These are phyloP conservation scores for Pristionchus arcanus DNA, from an alignment of 2,888 invertebrate genomes.

Conservation along the genomic window DNA sequence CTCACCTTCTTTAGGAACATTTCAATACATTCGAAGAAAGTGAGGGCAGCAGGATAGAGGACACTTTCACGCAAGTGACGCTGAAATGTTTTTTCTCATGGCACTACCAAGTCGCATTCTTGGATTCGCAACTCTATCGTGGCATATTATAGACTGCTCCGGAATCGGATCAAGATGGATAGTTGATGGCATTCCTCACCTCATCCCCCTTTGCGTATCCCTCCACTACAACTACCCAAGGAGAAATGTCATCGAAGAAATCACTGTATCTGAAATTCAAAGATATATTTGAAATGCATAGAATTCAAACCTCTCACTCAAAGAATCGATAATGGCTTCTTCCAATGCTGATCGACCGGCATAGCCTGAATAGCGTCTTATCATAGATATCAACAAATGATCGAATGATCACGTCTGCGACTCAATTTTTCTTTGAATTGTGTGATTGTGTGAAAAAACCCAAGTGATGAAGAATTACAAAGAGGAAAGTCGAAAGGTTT, in stretches of 20 bases:
- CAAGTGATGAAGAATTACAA: not conserved
- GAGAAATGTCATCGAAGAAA: constrained; percentile 49
- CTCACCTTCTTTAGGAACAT: constrained; percentile 45
- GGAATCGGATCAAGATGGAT: too few relatives aligned
- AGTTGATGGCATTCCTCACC: not conserved
- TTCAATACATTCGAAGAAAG: constrained; percentile 50
- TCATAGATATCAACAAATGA: not conserved
- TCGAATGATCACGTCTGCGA: not conserved
- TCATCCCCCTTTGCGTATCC: constrained; percentile 49
- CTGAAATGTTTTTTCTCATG: not conserved
- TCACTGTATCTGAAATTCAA: constrained; percentile 23
- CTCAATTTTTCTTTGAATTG: not conserved
- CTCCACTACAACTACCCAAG: constrained; percentile 27
- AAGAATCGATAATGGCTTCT: constrained; percentile 38
- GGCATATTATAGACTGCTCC: not conserved
- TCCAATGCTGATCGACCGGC: not conserved
- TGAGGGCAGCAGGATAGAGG: constrained; percentile 24
- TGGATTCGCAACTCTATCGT: not conserved
- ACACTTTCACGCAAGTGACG: constrained; percentile 21
- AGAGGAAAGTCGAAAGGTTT: constrained; percentile 10
- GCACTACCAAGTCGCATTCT: not conserved
- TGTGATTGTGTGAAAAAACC: not conserved
- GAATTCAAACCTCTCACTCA: constrained; percentile 13
- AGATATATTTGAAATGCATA: not conserved
- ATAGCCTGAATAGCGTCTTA: not conserved